Evolutionary conservation across 2,797 vertebrate genomes (phyloP).

Genomic region (Melanotaenia nigrans): DNA sequence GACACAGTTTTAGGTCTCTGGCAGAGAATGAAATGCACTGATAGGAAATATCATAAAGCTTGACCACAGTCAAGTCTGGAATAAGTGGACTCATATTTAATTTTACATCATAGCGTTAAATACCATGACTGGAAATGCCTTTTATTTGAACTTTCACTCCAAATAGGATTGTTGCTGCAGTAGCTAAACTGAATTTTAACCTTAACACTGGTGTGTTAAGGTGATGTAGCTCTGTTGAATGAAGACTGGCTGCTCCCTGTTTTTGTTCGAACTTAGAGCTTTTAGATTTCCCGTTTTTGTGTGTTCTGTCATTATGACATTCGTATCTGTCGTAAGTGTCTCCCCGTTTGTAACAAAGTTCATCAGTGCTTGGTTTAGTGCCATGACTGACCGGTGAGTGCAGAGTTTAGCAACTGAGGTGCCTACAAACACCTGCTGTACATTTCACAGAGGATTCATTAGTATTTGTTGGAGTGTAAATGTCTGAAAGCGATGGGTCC

Average conservation of each 20-base stretch:
- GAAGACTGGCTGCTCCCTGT: background rate
- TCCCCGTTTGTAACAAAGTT: background rate
- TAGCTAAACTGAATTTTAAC: background rate
- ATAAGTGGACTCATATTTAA: background rate
- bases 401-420: conserved; percentile 3
- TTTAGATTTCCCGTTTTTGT: too few relatives aligned
- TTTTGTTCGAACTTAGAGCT: background rate
- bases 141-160: background rate
- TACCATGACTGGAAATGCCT: background rate
- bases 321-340: too few relatives aligned
- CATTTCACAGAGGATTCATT: conserved; percentile 24
- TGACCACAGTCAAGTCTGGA: conserved; percentile 12
- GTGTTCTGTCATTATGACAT: too few relatives aligned
- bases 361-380: conserved; percentile 2
- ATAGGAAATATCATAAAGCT: conserved; percentile 22
- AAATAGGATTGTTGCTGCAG: background rate
- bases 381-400: conserved; percentile 2
- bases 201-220: too few relatives aligned
- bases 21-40: conserved; percentile 1
- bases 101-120: background rate
- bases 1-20: conserved; percentile 62
- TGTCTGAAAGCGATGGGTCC: conserved; percentile 28
- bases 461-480: conserved; percentile 11
- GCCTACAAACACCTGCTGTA: conserved; percentile 6
- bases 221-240: background rate